Conservation (phyloP, 2,888 invertebrate species). For the Lysandra coridon region DNA sequence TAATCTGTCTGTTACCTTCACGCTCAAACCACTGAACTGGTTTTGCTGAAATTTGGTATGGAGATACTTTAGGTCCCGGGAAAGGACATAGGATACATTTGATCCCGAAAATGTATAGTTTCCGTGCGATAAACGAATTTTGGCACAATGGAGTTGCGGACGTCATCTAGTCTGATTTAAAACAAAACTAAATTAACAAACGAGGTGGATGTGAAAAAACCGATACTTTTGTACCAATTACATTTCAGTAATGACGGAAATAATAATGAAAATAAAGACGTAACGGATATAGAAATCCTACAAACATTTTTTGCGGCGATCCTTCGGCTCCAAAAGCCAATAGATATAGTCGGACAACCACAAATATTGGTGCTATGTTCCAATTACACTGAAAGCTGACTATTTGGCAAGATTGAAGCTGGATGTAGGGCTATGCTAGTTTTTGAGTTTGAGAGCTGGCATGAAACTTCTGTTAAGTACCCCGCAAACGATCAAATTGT, state of each 20-base stretch:
- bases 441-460: not conserved
- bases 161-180: too few species aligned
- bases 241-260: not conserved
- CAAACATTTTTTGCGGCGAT: slow-evolving; percentile 32
- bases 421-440: slow-evolving; percentile 31
- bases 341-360: slow-evolving; percentile 58
- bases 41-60: too few species aligned
- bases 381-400: slow-evolving; percentile 57
- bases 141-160: too few species aligned
- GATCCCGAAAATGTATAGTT: too few species aligned
- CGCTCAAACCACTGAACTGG: too few species aligned
- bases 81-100: too few species aligned
- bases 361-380: slow-evolving; percentile 57
- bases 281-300: not conserved
- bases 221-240: not conserved
- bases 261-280: not conserved
- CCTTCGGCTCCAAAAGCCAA: slow-evolving; percentile 41
- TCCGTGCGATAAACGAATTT: too few species aligned
- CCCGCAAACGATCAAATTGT: too few species aligned
- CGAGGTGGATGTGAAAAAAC: not conserved
- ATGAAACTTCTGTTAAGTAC: not conserved
- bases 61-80: too few species aligned
- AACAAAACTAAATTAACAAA: too few species aligned
- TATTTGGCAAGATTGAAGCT: slow-evolving; percentile 42
- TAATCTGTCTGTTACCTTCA: too few species aligned